Percentiles rank a stretch among this genome's conserved stretches.
These are phyloP conservation scores for Hypotaenidia okinawae DNA, from an alignment of 2,797 vertebrate genomes.

Conservation along the genomic window DNA sequence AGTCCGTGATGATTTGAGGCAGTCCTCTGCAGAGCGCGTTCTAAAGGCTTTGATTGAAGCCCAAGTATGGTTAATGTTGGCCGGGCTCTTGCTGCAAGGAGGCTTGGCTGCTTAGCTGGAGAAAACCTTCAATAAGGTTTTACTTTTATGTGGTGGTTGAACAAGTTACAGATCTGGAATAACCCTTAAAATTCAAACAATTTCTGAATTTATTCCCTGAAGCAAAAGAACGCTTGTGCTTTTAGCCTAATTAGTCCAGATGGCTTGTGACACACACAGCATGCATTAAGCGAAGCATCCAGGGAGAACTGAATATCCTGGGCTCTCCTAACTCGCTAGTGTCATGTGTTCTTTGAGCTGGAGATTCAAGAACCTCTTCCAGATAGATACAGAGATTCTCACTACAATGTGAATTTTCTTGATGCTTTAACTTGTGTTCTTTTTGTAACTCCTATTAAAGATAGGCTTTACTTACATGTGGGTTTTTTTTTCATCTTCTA, in stretches of 20 bases:
- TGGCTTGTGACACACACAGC: conserved; percentile 14
- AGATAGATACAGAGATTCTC: not conserved
- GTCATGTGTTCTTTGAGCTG: not conserved
- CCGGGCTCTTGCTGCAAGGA: not conserved
- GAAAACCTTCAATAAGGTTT: not conserved
- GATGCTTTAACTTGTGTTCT: not conserved
- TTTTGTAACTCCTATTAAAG: not conserved
- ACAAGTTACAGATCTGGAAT: not conserved
- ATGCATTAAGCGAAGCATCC: not conserved
- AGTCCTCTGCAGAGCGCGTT: not conserved
- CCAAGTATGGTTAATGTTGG: not conserved
- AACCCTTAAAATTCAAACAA: not conserved
- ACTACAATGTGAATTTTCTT: not conserved
- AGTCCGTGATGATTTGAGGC: not conserved
- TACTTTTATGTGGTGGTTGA: not conserved
- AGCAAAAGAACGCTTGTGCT: not conserved
- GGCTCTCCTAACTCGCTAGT: not conserved
- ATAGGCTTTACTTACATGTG: not conserved
- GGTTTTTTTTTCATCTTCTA: not conserved
- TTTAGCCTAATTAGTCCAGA: conserved; percentile 1
- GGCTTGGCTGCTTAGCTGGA: not conserved
- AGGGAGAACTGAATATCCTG: not conserved
- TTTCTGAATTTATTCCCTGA: not conserved
- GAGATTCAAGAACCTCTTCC: not conserved
- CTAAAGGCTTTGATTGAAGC: conserved; percentile 20